A percentile compares a stretch with the other conserved stretches of the same genome.
These are phyloP conservation scores for Gryllus bimaculatus DNA, from an alignment of 1,140 invertebrate species.

Conservation along the genomic window DNA sequence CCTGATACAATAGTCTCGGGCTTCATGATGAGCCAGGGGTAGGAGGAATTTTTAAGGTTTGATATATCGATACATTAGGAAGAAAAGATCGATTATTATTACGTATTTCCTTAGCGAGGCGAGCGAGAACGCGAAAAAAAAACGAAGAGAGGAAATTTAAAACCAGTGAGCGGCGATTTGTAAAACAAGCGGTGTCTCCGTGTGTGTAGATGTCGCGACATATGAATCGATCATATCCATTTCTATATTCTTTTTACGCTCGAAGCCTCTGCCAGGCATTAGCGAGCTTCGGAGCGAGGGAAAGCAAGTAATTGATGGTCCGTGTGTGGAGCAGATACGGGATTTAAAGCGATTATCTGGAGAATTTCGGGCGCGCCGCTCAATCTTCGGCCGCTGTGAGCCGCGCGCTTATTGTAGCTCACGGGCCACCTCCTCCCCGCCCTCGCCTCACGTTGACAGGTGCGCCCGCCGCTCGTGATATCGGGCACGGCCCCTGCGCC, in stretches of 20 bases:
- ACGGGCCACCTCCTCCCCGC: too few relatives aligned
- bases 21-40: neutral
- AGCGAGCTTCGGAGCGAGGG: neutral
- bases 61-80: slow-evolving; percentile 5
- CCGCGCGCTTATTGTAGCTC: too few relatives aligned
- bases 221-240: slow-evolving; percentile 1
- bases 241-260: neutral
- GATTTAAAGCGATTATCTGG: neutral
- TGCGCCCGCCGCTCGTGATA: too few relatives aligned
- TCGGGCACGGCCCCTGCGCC: too few relatives aligned
- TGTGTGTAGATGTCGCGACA: neutral
- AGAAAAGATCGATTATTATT: slow-evolving; percentile 6
- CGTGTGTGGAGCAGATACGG: neutral
- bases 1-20: neutral
- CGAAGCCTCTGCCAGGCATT: neutral
- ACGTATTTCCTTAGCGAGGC: neutral
- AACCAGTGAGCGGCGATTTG: neutral
- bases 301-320: neutral
- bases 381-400: neutral
- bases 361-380: neutral
- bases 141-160: neutral
- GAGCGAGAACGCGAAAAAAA: neutral
- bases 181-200: neutral
- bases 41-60: slow-evolving; percentile 1
- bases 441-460: too few relatives aligned